A percentile compares a stretch with the other conserved stretches of the same genome.
Evolutionary conservation across 2,113 vertebrate genomes (phyloP).

Genomic region (Camelus bactrianus): DNA sequence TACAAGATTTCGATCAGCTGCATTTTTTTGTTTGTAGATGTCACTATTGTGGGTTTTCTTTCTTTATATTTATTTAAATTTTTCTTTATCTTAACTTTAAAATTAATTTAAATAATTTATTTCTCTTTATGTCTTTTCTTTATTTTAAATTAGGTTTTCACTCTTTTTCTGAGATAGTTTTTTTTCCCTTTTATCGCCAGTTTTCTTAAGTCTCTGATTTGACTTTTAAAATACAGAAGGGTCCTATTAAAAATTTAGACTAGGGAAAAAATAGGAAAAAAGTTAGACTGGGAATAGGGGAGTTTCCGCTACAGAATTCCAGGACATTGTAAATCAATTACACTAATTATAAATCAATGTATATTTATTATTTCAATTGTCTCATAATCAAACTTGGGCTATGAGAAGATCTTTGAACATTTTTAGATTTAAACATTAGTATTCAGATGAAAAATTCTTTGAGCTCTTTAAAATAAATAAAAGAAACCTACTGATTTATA

Average conservation of each 20-base stretch:
- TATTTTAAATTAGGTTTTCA: slow-evolving; percentile 20
- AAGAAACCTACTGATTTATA: slow-evolving; percentile 15
- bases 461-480: not conserved
- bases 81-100: slow-evolving; percentile 1
- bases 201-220: slow-evolving; percentile 49
- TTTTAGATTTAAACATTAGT: not conserved
- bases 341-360: not conserved
- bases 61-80: not conserved
- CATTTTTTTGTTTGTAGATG: slow-evolving; percentile 24
- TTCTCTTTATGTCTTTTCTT: not conserved
- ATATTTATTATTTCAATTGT: slow-evolving; percentile 40
- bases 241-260: slow-evolving; percentile 7
- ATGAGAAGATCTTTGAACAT: not conserved
- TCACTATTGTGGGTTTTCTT: not conserved
- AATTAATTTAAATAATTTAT: not conserved
- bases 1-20: not conserved
- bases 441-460: slow-evolving; percentile 18
- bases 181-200: not conserved
- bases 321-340: slow-evolving; percentile 8
- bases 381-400: not conserved
- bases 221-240: slow-evolving; percentile 36
- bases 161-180: not conserved
- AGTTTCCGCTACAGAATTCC: slow-evolving; percentile 16
- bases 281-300: not conserved
- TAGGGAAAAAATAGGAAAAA: not conserved